phyloP scores from a whole-genome alignment of 2,113 vertebrate genomes.

The Python bivittatus region DNA sequence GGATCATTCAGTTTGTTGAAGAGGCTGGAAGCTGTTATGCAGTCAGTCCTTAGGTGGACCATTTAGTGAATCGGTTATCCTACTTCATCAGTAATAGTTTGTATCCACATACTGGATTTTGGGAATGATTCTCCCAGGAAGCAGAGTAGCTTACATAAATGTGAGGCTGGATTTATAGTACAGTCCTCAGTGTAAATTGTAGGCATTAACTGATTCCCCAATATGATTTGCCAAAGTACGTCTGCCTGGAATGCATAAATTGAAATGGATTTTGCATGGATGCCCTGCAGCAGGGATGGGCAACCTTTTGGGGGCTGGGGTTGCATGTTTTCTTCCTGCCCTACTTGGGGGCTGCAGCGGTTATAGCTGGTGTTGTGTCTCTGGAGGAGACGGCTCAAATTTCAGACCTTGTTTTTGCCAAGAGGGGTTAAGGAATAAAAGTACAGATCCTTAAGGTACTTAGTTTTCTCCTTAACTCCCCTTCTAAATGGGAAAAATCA shows the following conservation, averaged over 20 bases:
- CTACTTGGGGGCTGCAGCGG: neutral
- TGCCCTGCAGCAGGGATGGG: neutral
- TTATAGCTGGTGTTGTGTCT: neutral
- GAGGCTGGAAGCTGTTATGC: neutral
- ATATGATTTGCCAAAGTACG: neutral
- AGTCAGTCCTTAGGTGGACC: neutral
- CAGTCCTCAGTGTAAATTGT: neutral
- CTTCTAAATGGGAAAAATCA: neutral
- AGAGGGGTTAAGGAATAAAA: neutral
- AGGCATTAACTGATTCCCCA: neutral
- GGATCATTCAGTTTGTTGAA: neutral
- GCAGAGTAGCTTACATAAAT: neutral
- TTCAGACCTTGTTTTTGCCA: neutral
- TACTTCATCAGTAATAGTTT: neutral
- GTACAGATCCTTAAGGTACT: neutral
- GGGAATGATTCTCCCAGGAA: neutral
- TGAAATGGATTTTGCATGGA: slow-evolving; percentile 7
- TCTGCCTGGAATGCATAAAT: slow-evolving; percentile 6
- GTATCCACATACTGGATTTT: neutral
- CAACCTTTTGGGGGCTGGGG: neutral
- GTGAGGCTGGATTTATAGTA: neutral
- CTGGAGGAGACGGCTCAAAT: neutral
- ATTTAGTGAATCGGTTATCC: neutral
- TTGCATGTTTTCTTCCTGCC: neutral
- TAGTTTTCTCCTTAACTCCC: neutral